Evolutionary conservation across 2,113 vertebrate genomes (phyloP).

Genomic region (Ceuthmochares aereus): DNA sequence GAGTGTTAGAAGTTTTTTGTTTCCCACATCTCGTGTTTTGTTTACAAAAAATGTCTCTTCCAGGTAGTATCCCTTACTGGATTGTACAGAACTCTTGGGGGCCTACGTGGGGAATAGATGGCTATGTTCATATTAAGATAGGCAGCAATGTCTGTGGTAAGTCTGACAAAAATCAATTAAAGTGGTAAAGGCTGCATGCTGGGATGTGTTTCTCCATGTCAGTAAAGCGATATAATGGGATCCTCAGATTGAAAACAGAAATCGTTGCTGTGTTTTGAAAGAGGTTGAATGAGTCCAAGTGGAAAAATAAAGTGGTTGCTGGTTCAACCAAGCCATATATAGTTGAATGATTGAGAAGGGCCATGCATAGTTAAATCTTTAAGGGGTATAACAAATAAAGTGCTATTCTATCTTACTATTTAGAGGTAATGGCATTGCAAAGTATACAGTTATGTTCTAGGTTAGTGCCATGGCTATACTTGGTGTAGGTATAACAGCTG

Average conservation of each 20-base stretch:
- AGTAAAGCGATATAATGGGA: background rate
- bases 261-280: background rate
- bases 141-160: conserved; percentile 89
- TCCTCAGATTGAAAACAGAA: background rate
- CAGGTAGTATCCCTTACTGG: conserved; percentile 88
- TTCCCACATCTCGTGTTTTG: background rate
- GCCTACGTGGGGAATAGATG: conserved; percentile 84
- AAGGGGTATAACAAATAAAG: background rate
- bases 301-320: background rate
- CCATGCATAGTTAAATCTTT: background rate
- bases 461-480: background rate
- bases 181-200: background rate
- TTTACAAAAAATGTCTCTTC: conserved; percentile 17
- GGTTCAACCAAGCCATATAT: background rate
- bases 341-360: background rate
- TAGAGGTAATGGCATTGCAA: background rate
- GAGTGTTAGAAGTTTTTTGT: background rate
- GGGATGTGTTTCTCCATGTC: background rate
- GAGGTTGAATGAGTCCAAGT: background rate
- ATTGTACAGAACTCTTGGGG: conserved; percentile 95
- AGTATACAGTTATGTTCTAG: background rate
- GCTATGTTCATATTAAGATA: conserved; percentile 89
- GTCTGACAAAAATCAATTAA: conserved; percentile 30
- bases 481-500: background rate
- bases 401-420: background rate